These are phyloP conservation scores for Coturnix japonica DNA, from an alignment of 2,113 vertebrate genomes.

Conservation along the genomic window DNA sequence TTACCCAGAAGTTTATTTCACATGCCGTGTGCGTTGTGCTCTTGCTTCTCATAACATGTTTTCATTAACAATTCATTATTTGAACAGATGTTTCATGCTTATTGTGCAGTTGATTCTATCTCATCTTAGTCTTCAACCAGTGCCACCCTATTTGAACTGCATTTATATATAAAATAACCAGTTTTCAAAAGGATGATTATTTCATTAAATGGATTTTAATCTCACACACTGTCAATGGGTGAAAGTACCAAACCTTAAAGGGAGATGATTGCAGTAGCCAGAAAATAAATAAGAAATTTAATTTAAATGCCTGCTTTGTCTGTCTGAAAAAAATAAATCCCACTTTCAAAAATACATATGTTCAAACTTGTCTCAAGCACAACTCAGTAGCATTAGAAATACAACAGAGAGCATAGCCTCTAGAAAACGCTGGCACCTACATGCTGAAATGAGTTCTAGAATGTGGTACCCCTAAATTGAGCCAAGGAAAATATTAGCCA, in stretches of 20 bases:
- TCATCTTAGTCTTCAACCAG: not conserved
- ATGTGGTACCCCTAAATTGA: not conserved
- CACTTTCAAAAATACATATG: not conserved
- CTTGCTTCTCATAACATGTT: not conserved
- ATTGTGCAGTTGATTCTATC: not conserved
- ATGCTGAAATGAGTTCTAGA: not conserved
- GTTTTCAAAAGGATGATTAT: not conserved
- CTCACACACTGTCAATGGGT: not conserved
- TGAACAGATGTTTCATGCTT: not conserved
- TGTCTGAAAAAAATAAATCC: not conserved
- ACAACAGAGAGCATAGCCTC: not conserved
- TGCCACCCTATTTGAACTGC: not conserved
- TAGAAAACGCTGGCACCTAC: not conserved
- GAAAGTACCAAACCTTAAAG: not conserved
- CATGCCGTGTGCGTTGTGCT: not conserved
- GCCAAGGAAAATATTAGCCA: not conserved
- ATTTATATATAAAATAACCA: not conserved
- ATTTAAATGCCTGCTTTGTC: not conserved
- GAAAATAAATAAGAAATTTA: not conserved
- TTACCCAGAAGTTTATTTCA: not conserved
- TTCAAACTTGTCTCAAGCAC: not conserved
- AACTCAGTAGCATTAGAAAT: not conserved
- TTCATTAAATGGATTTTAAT: not conserved
- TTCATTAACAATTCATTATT: slow-evolving; percentile 4
- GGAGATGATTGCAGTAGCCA: not conserved